phyloP scores from a whole-genome alignment of 2,797 vertebrate species.

The Luscinia megarhynchos region DNA sequence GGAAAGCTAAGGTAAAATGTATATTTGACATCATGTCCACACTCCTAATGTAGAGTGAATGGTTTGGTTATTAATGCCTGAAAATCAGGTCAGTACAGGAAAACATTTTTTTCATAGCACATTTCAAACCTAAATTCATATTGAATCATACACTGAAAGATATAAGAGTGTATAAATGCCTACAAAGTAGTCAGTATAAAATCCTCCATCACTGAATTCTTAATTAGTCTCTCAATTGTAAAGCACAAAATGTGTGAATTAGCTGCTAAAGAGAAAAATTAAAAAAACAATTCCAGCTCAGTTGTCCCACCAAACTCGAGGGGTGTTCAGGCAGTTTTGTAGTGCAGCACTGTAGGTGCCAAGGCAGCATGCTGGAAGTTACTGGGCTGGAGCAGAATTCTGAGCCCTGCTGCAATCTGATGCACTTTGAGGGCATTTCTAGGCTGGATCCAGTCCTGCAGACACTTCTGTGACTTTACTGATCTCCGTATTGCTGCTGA shows the following conservation, averaged over 20 bases:
- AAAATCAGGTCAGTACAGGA: neutral
- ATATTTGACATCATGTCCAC: neutral
- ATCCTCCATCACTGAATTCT: neutral
- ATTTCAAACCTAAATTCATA: neutral
- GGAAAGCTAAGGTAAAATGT: neutral
- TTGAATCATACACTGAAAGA: neutral
- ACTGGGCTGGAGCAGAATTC: neutral
- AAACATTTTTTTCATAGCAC: neutral
- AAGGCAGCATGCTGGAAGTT: neutral
- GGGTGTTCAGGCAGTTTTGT: neutral
- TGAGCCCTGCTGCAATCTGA: neutral
- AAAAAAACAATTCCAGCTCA: neutral
- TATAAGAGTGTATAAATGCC: neutral
- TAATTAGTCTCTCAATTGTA: neutral
- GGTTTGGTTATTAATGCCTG: neutral
- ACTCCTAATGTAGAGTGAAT: neutral
- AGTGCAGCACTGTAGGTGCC: accelerated
- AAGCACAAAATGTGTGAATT: neutral
- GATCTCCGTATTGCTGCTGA: neutral
- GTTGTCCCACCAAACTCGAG: neutral
- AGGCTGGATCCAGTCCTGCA: neutral
- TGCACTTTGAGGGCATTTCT: neutral
- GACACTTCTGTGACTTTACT: neutral
- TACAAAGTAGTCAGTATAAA: neutral
- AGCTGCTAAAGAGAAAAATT: neutral